phyloP scores from a whole-genome alignment of 1,140 invertebrate species.

The roundworm (Caenorhabditis elegans) region DNA sequence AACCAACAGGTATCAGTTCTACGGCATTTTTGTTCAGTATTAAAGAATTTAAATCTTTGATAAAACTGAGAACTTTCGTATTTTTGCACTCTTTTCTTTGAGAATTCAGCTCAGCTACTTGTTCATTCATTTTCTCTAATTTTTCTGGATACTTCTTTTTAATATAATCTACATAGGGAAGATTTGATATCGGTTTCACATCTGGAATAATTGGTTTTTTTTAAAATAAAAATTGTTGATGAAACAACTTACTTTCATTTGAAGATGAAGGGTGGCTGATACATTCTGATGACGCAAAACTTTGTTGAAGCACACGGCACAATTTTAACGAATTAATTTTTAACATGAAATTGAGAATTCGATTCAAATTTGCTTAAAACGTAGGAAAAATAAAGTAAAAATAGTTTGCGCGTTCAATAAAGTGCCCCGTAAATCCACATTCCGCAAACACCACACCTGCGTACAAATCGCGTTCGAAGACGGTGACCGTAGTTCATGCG shows the following conservation, averaged over 20 bases:
- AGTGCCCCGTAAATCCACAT: neutral
- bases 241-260: neutral
- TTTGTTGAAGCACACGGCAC: neutral
- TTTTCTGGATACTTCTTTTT: neutral
- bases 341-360: neutral
- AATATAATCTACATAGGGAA: neutral
- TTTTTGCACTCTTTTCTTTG: neutral
- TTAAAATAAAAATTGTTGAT: neutral
- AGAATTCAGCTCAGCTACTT: neutral
- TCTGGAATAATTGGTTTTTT: neutral
- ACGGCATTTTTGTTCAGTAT: neutral
- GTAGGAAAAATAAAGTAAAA: neutral
- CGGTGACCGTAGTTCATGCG: neutral
- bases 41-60: slow-evolving; percentile 2
- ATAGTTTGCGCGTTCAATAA: neutral
- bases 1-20: slow-evolving; percentile 17
- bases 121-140: neutral
- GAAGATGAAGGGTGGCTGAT: neutral
- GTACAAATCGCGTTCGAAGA: neutral
- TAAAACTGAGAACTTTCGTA: neutral
- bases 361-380: neutral
- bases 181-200: neutral
- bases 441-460: neutral
- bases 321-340: neutral
- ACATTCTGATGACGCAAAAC: neutral